Base-by-base conservation (phyloP, 2,113 vertebrate species). In the Paracanthobrama guichenoti region DNA sequence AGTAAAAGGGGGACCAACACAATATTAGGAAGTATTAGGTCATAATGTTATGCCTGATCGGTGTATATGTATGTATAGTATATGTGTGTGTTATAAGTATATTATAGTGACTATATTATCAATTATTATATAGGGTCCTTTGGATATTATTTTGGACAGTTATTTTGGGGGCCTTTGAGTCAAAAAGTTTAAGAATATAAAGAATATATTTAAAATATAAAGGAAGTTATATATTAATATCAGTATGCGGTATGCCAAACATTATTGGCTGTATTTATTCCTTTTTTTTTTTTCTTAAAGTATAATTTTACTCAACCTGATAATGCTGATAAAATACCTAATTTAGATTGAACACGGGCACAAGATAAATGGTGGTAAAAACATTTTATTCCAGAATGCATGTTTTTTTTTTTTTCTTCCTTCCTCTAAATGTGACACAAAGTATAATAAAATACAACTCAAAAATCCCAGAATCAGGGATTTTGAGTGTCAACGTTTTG, bases 391-490 rank as follows among this genome's bases (percentile, higher is more conserved):
- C 11, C 79, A 50, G 44, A 35, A 81, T 35, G 42, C 42, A 67
- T 67, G 9, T 28, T 28, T 28, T 60, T 22, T n/a, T n/a, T n/a
- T n/a, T n/a, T n/a, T n/a, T n/a, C n/a, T n/a, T 4, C 22, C 26
- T 60, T 35, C n/a, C n/a, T 44, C 22, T 20, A 44, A 60, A 79
- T 59, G 75, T n/a, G 22, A 71, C 35, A 69, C 39, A 74, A 53
- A 28, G 59, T 28, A 46, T 72, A 46, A 46, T 67, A 78, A 57
- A 72, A 73, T n/a, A 69, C 48, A 67, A 46, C 62, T 31, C 16
- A 14, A 28, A 28, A 55, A 48, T 71, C 76, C 74, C 64, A 66
- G 44, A 72, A 77, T 83, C 79, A 72, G 71, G 82, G 78, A 48
- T 1, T 59, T 82, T 74, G 73, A 84, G 83, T 26, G 71, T 16